Evolutionary conservation across 1,140 invertebrate genomes (phyloP).

Genomic region (Drosophila novamexicana): DNA sequence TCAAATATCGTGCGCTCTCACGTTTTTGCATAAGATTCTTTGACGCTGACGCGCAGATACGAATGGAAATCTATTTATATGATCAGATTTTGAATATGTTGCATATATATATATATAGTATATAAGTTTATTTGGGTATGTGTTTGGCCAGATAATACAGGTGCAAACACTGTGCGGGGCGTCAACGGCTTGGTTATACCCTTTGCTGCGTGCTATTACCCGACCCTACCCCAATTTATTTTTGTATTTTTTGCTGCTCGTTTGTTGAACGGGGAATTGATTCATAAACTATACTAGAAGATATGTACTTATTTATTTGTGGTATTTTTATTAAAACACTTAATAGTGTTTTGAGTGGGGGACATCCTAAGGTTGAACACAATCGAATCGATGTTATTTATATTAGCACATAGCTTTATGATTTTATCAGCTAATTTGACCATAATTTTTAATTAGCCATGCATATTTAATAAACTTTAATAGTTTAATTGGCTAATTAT

Average conservation of each 20-base stretch:
- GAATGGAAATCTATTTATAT: conserved; percentile 76
- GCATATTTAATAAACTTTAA: conserved; percentile 26
- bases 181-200: conserved; percentile 11
- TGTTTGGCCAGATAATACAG: conserved; percentile 59
- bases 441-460: not conserved
- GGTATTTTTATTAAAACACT: not conserved
- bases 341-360: conserved; percentile 9
- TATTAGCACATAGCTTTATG: not conserved
- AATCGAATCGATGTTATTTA: not conserved
- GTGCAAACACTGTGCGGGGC: conserved; percentile 21
- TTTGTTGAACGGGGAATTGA: not conserved
- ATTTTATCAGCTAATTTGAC: not conserved
- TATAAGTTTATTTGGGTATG: conserved; percentile 13
- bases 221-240: no score
- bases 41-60: conserved; percentile 56
- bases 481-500: conserved; percentile 22
- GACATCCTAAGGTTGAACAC: not conserved
- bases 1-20: conserved; percentile 65
- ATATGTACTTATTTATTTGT: no score
- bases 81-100: conserved; percentile 13
- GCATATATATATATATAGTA: not conserved
- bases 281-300: not conserved
- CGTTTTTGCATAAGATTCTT: conserved; percentile 78
- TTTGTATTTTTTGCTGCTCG: not conserved
- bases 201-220: not conserved